Evolutionary conservation across 1,140 invertebrate genomes (phyloP).

Genomic region (Tenebrio molitor): DNA sequence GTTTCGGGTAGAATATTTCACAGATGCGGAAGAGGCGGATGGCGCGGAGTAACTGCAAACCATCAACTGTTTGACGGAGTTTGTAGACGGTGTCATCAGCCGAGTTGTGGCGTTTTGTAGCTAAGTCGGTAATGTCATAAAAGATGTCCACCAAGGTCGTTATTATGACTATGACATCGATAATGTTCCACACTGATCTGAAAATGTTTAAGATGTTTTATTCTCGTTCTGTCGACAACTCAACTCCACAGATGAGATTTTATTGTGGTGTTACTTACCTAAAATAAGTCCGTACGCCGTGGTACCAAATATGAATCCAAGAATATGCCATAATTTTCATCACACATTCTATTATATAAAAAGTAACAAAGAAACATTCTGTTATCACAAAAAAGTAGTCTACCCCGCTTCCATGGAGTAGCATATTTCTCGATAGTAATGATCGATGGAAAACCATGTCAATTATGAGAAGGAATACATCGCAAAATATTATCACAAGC

Average conservation of each 20-base stretch:
- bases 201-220: not conserved
- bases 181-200: not conserved
- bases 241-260: too few relatives aligned
- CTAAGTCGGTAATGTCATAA: not conserved
- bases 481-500: not conserved
- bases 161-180: conserved; percentile 3
- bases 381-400: not conserved
- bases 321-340: conserved; percentile 33
- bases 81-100: not conserved
- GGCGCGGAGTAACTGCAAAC: not conserved
- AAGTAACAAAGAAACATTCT: not conserved
- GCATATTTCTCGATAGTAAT: too few relatives aligned
- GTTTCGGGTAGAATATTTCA: conserved; percentile 15
- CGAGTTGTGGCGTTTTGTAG: not conserved
- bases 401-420: not conserved
- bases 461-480: not conserved
- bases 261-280: too few relatives aligned
- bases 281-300: conserved; percentile 29
- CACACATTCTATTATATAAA: conserved; percentile 10
- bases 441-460: not conserved
- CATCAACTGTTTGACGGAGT: not conserved
- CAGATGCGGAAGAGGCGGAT: conserved; percentile 2
- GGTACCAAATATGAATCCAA: conserved; percentile 8
- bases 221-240: too few relatives aligned
- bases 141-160: too few relatives aligned